Evolutionary conservation across 2,797 vertebrate genomes (phyloP).

Genomic region (Bradypus variegatus): DNA sequence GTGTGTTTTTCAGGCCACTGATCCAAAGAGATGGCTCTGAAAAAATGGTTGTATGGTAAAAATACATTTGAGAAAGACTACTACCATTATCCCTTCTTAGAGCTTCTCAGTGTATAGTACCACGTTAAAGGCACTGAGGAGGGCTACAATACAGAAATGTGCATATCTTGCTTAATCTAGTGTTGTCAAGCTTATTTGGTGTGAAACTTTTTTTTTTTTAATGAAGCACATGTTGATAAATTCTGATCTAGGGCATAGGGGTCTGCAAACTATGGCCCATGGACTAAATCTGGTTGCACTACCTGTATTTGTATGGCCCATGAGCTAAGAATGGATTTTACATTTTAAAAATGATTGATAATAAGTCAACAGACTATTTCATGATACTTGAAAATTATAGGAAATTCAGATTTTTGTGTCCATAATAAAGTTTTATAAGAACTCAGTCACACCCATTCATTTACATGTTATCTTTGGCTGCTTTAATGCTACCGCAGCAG

Average conservation of each 20-base stretch:
- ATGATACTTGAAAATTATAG: neutral
- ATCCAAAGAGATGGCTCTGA: neutral
- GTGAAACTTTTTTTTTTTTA: neutral
- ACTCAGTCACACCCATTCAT: neutral
- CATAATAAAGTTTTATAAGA: neutral
- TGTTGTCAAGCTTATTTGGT: neutral
- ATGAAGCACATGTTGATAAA: neutral
- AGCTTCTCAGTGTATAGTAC: neutral
- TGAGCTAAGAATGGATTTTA: slow-evolving; percentile 10
- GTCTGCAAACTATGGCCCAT: neutral
- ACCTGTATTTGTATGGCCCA: slow-evolving; percentile 2
- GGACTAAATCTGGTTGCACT: neutral
- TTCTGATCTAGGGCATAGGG: neutral
- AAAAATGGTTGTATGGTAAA: neutral
- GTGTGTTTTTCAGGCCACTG: neutral
- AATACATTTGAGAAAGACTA: slow-evolving; percentile 23
- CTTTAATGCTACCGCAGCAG: neutral
- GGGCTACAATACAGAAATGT: neutral
- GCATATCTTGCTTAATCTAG: slow-evolving; percentile 10
- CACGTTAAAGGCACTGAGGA: neutral
- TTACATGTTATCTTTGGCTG: neutral
- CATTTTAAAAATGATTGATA: slow-evolving; percentile 9
- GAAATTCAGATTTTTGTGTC: neutral
- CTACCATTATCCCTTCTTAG: neutral
- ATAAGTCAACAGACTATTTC: slow-evolving; percentile 28